Evolutionary conservation across 2,888 invertebrate species (phyloP).

Genomic region (Hipparchia sbordonii): DNA sequence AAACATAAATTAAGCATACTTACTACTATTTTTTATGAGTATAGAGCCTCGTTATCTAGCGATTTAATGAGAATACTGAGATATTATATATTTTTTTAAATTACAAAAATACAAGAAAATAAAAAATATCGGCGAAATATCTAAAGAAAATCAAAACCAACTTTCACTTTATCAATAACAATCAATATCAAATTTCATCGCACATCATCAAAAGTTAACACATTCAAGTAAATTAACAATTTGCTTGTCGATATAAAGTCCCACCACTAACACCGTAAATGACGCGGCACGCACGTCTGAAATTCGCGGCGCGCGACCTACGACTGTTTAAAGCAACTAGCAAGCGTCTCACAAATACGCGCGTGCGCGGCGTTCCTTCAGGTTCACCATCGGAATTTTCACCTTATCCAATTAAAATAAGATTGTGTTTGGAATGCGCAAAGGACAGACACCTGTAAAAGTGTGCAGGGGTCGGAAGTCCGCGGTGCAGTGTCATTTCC

Average conservation of each 20-base stretch:
- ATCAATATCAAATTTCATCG: neutral
- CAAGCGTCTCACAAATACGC: constrained; percentile 47
- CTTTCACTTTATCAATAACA: neutral
- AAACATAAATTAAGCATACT: neutral
- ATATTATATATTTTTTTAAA: neutral
- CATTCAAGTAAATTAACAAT: neutral
- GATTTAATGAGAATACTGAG: neutral
- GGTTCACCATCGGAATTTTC: constrained; percentile 47
- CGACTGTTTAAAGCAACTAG: constrained; percentile 52
- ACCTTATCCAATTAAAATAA: constrained; percentile 43
- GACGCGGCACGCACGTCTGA: constrained; percentile 46
- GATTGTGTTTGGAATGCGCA: constrained; percentile 36
- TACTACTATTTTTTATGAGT: neutral
- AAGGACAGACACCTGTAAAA: constrained; percentile 29
- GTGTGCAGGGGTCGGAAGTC: constrained; percentile 73
- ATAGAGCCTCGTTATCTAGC: neutral
- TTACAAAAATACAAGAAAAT: neutral
- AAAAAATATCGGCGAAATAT: neutral
- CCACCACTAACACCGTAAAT: constrained; percentile 56
- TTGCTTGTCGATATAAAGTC: constrained; percentile 44
- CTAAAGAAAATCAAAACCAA: neutral
- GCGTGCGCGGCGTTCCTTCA: constrained; percentile 49
- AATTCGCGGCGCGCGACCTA: constrained; percentile 52
- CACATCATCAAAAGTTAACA: neutral
- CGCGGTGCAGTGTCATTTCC: constrained; percentile 80